Evolutionary conservation across 2,113 vertebrate species (phyloP), one percentile per base, ranked within the genome.

Genomic region (Lonchura striata): DNA sequence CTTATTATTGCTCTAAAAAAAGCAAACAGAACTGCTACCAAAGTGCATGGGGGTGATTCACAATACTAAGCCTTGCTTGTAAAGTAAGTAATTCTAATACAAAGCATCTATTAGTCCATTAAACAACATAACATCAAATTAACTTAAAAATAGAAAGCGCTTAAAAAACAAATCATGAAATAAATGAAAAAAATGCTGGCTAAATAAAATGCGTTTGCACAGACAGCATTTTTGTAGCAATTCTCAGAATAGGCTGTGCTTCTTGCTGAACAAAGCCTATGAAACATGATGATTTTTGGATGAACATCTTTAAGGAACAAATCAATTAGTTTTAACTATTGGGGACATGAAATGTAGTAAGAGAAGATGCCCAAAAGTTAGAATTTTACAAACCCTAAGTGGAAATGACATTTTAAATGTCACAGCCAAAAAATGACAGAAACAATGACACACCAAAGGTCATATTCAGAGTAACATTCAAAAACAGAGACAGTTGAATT

Each of bases 391-490:
- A 88, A 95, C 74, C 83, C 63, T 97, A 96, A 98, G 83, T 76
- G 54, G 96, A 97, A 97, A 95, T 75, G 95, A 96, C 97, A 98
- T 90, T 88, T 77, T 96, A 97, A 97, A 98, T 97, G 95, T 98
- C 96, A 98, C 86, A 85, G 90, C 65, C 82, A 95, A 96, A 96
- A 97, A 81, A 92, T 81, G 95, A 95, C 92, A 97, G 90, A 81
- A 94, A 97, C 88, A 97, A 97, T 27, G 60, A 94, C 92, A 97
- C 72, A 96, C 70, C 94, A 96, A 97, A 98, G 97, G 97, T 97
- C 95, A 97, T 64, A 94, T 86, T 97, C 95, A 96, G 97, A 90
- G 90, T 93, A 97, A 97, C 92, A 86, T 90, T 96, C 94, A 96
- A 93, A 88, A 94, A 4, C 89, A 85, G 78, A 96, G 96, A 97